Evolutionary conservation across 2,888 invertebrate species (phyloP), one percentile per base, ranked within the genome.

Genomic region (Himalopsyche japonica): DNA sequence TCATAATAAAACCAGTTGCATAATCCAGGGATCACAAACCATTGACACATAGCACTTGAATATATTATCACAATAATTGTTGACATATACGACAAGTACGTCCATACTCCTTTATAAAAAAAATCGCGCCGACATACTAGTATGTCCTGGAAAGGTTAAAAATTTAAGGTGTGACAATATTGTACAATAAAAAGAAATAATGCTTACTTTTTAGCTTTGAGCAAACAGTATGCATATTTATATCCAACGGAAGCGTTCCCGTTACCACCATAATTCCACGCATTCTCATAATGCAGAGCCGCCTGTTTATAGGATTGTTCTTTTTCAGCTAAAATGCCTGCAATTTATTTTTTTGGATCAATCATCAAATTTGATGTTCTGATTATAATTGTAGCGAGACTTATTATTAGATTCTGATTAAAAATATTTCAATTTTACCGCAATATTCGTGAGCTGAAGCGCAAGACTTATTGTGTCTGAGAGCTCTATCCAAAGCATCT

Each of bases 271-370:
- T 95, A 95, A 82, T 93, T 94, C 98, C 98, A 99, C 0, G 98
- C 98, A 87, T 94, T 93, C 88, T 96, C 95, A 89, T 98, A 99
- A 89, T 96, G 95, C 10, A 92, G 91, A 0, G 97, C 95, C 0
- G 98, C 98, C 85, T 96, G 96, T 86, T 95, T 95, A 91, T 97
- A 98, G 86, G 95, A 95, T 89, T 98, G 98, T 87, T 98, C 97
- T 89, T 98, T 98, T 90, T 99, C 99, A 30, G 96, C 94, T 87
- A 99, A 94, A 87, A 94, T 94, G 0, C 98, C 98, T 89, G 94
- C 90, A 88, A 88, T 84, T 76, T 15, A 15, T 15, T 43, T n/a
- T n/a, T 48, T 10, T 87, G 87, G 87, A n/a, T n/a, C 32, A 34
- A 34, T 78, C 15, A 18, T 78, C 18, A 77, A 37, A 37, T 10